phyloP scores from a whole-genome alignment of 2,113 vertebrate species.

The Pachyramphus minor region DNA sequence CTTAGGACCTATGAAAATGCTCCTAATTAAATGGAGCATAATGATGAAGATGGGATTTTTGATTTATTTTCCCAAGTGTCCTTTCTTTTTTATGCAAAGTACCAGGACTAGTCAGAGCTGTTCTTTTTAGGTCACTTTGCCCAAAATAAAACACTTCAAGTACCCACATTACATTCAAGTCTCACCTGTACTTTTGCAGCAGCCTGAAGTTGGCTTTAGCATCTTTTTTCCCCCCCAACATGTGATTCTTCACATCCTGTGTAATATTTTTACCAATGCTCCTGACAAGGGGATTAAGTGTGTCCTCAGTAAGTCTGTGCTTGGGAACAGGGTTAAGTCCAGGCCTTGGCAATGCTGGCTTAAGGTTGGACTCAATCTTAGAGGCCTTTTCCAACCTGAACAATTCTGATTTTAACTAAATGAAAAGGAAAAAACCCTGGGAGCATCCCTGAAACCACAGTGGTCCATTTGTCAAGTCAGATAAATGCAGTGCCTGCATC shows the following conservation, averaged over 20 bases:
- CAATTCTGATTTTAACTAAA: neutral
- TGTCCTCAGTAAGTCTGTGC: neutral
- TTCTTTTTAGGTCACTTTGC: constrained; percentile 13
- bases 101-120: neutral
- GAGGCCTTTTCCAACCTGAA: neutral
- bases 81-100: constrained; percentile 50
- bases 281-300: neutral
- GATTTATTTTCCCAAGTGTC: constrained; percentile 40
- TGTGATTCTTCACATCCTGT: neutral
- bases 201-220: neutral
- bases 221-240: neutral
- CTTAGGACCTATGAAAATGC: neutral
- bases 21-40: constrained; percentile 12
- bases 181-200: neutral
- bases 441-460: constrained; percentile 34
- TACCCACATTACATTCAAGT: neutral
- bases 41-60: constrained; percentile 58
- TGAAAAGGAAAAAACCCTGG: neutral
- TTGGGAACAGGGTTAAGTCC: neutral
- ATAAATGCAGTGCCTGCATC: constrained; percentile 60
- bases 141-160: constrained; percentile 37
- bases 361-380: neutral
- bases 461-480: constrained; percentile 65
- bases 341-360: neutral
- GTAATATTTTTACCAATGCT: neutral